Conservation (phyloP, 2,797 vertebrate species). For the Hafferia zeledoni region DNA sequence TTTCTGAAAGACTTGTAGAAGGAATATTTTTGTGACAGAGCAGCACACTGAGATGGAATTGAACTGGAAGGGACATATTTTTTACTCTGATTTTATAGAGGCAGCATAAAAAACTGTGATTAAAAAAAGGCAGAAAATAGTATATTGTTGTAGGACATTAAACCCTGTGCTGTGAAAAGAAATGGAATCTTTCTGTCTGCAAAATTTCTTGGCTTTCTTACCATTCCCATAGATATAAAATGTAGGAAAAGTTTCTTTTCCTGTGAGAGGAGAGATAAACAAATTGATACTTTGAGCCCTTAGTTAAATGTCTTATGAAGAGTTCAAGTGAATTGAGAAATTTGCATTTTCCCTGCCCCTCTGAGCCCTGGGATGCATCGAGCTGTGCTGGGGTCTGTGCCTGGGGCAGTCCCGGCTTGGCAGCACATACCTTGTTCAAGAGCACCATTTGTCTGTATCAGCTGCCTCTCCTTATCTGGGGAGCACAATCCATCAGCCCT, state of each 20-base stretch:
- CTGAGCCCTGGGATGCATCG: fast-evolving
- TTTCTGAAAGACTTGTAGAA: background rate
- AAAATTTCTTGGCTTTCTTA: background rate
- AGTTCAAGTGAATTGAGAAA: background rate
- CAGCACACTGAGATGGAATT: background rate
- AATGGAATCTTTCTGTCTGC: background rate
- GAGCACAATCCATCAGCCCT: background rate
- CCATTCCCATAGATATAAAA: background rate
- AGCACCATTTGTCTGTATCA: background rate
- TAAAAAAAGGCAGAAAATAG: background rate
- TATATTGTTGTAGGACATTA: background rate
- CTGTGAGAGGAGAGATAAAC: background rate
- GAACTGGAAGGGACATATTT: background rate
- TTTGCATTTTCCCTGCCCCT: background rate
- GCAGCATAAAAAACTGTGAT: background rate
- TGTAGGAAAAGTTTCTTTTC: background rate
- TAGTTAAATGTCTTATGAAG: background rate
- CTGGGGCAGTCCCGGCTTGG: background rate
- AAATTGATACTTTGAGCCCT: background rate
- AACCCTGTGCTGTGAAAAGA: background rate
- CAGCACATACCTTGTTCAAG: background rate
- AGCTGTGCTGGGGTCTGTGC: background rate
- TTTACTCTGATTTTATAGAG: background rate
- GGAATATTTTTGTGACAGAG: background rate
- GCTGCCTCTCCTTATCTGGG: background rate